These are phyloP conservation scores for Chinchilla lanigera DNA, from an alignment of 2,113 vertebrate species.

Conservation along the genomic window DNA sequence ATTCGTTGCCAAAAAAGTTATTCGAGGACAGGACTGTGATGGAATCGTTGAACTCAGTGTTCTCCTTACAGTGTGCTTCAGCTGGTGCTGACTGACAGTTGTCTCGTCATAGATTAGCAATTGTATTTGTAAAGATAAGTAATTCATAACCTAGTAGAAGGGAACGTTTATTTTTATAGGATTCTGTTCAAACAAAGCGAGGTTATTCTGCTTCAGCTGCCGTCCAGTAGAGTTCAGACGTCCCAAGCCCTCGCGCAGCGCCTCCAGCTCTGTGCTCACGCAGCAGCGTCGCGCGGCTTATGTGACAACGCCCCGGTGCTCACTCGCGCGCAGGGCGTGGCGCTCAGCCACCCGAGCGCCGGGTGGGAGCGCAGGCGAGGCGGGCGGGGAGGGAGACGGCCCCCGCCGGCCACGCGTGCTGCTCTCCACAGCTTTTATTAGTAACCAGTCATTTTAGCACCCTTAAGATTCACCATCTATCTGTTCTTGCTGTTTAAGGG, in stretches of 20 bases:
- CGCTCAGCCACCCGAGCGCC: background rate
- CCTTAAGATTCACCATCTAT: background rate
- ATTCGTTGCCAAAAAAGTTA: background rate
- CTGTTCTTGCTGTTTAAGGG: background rate
- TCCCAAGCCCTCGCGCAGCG: conserved; percentile 17
- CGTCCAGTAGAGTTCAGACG: background rate
- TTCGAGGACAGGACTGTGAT: background rate
- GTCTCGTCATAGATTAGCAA: background rate
- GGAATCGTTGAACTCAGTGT: background rate
- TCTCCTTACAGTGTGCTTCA: background rate
- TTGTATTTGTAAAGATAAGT: background rate
- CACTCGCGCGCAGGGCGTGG: background rate
- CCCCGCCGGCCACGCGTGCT: background rate
- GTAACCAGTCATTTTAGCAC: background rate
- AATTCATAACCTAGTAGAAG: background rate
- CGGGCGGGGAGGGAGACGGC: background rate
- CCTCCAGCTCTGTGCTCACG: background rate
- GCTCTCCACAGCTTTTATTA: conserved; percentile 23
- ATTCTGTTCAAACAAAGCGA: conserved; percentile 27
- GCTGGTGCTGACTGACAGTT: background rate
- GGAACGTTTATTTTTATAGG: background rate
- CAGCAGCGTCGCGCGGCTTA: background rate
- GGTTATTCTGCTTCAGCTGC: background rate
- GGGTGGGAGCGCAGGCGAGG: background rate
- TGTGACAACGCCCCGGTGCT: background rate